Conservation (phyloP, 2,113 vertebrate genomes). For the Planiliza haematocheilus region DNA sequence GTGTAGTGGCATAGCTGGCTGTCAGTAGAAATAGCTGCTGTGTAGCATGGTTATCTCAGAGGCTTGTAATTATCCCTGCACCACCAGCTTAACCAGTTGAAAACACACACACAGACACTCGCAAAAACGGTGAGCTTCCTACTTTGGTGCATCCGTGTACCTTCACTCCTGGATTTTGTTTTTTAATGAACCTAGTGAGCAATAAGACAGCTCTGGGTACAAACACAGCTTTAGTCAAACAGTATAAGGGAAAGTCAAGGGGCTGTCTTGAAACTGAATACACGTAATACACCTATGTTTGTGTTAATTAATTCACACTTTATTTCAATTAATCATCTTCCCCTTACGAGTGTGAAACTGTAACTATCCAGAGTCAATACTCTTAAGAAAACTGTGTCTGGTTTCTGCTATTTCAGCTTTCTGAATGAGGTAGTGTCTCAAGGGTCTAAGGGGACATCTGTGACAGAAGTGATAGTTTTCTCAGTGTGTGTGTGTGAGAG, state of each 20-base stretch:
- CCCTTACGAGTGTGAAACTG: too few relatives aligned
- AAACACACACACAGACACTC: conserved; percentile 18
- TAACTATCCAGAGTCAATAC: not conserved
- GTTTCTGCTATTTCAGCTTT: conserved; percentile 5
- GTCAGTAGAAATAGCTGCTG: conserved; percentile 63
- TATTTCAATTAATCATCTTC: too few relatives aligned
- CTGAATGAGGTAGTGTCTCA: conserved; percentile 13
- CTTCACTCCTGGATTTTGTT: not conserved
- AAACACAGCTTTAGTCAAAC: too few relatives aligned
- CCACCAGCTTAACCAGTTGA: conserved; percentile 34
- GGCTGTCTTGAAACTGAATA: not conserved
- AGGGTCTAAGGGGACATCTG: conserved; percentile 37
- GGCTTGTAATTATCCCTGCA: conserved; percentile 59
- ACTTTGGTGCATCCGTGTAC: conserved; percentile 5
- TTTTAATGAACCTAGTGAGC: not conserved
- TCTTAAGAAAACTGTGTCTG: not conserved
- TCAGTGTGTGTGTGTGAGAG: not conserved
- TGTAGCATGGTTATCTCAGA: conserved; percentile 58
- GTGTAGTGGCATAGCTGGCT: conserved; percentile 53
- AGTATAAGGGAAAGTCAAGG: not conserved
- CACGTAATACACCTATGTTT: too few relatives aligned
- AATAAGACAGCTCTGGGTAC: not conserved
- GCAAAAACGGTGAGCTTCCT: not conserved
- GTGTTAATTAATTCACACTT: too few relatives aligned
- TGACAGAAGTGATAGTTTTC: conserved; percentile 46